These are phyloP conservation scores for Adelphocoris suturalis DNA, from an alignment of 2,888 invertebrate genomes.

Conservation along the genomic window DNA sequence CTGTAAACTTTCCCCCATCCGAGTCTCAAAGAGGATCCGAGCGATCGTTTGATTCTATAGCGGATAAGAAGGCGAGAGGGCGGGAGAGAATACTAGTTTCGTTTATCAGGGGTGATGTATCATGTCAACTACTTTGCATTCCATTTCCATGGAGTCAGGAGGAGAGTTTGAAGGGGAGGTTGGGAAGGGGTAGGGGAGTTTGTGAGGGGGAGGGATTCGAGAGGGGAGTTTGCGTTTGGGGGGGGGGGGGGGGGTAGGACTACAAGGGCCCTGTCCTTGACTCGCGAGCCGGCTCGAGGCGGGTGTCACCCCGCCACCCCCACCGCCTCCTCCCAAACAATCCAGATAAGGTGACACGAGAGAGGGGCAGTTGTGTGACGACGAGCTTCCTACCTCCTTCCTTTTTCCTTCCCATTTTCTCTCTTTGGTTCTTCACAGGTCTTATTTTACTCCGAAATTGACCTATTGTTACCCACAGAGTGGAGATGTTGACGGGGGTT, in stretches of 20 bases:
- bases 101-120: conserved; percentile 20
- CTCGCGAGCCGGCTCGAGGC: neutral
- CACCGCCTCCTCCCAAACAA: neutral
- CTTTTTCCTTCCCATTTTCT: neutral
- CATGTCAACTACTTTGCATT: conserved; percentile 14
- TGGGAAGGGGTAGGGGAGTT: neutral
- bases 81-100: neutral
- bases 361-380: neutral
- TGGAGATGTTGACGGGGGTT: too few species aligned
- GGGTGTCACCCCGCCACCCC: neutral
- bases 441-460: too few species aligned
- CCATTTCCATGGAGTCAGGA: neutral
- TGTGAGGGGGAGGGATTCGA: too few species aligned
- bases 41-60: neutral
- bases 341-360: conserved; percentile 14
- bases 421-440: neutral
- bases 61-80: neutral
- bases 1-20: neutral
- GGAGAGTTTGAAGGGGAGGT: too few species aligned
- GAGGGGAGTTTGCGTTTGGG: too few species aligned
- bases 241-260: neutral
- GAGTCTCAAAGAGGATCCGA: neutral
- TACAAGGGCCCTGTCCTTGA: neutral
- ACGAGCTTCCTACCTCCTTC: neutral
- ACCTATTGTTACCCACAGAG: too few species aligned